phyloP scores from a whole-genome alignment of 2,113 vertebrate species.

The Hepsetus odoe region DNA sequence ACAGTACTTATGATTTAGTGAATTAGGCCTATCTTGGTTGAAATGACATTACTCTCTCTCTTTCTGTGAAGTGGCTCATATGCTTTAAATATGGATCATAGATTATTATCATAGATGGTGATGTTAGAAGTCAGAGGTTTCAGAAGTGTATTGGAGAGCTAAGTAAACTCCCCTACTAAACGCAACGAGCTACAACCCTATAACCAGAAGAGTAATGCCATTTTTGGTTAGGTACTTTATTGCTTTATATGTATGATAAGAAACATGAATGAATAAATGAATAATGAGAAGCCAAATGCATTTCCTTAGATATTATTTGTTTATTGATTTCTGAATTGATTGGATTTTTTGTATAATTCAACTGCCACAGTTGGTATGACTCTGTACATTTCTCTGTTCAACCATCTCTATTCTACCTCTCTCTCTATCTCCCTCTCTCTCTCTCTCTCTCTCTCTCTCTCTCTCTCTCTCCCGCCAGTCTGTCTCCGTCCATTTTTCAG shows the following conservation, averaged over 20 bases:
- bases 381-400: slow-evolving; percentile 65
- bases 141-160: slow-evolving; percentile 1
- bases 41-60: slow-evolving; percentile 63
- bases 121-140: no score
- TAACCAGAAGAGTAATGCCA: slow-evolving; percentile 59
- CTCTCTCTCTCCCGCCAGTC: slow-evolving; percentile 11
- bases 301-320: slow-evolving; percentile 71
- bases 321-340: slow-evolving; percentile 55
- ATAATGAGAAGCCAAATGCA: slow-evolving; percentile 78
- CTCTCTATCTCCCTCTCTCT: slow-evolving; percentile 57
- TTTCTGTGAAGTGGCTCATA: background rate
- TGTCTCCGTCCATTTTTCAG: slow-evolving; percentile 52
- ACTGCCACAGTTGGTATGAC: slow-evolving; percentile 75
- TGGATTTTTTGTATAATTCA: slow-evolving; percentile 69
- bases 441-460: slow-evolving; percentile 43
- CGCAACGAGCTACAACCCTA: slow-evolving; percentile 4
- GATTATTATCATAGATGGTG: no score
- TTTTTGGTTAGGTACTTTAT: slow-evolving; percentile 59
- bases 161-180: slow-evolving; percentile 1
- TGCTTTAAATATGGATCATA: no score
- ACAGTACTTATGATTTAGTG: slow-evolving; percentile 64
- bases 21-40: slow-evolving; percentile 53
- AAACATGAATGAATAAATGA: slow-evolving; percentile 73
- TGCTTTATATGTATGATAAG: slow-evolving; percentile 57
- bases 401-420: slow-evolving; percentile 58